A percentile compares a stretch with the other conserved stretches of the same genome.
These are phyloP conservation scores for Haemorhous mexicanus DNA, from an alignment of 2,113 vertebrate genomes.

Conservation along the genomic window DNA sequence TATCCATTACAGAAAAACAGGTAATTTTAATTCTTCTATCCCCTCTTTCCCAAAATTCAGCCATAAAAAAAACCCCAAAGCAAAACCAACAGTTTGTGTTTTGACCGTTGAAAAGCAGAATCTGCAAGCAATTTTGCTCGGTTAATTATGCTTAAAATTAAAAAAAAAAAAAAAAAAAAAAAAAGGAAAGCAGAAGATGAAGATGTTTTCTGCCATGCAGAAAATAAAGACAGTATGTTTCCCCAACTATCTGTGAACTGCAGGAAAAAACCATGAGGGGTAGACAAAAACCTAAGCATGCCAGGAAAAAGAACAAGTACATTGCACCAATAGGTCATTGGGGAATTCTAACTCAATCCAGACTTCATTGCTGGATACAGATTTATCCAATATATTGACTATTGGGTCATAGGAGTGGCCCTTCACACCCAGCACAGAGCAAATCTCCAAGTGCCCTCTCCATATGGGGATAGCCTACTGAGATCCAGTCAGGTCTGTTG, in stretches of 20 bases:
- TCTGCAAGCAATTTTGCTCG: conserved; percentile 25
- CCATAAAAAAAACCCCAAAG: conserved; percentile 20
- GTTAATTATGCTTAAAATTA: conserved; percentile 23
- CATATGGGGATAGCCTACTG: fast-evolving
- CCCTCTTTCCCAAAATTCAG: neutral
- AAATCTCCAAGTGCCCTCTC: neutral
- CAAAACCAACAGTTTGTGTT: neutral
- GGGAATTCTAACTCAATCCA: conserved; percentile 6
- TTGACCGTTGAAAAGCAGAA: conserved; percentile 8
- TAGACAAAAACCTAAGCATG: neutral
- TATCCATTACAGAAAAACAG: neutral
- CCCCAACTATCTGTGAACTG: neutral
- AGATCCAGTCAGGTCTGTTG: neutral
- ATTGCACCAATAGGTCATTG: neutral
- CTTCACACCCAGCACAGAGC: neutral
- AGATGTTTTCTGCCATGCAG: neutral
- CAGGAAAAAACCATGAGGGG: neutral
- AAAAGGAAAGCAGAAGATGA: neutral
- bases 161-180: neutral
- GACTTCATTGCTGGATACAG: neutral
- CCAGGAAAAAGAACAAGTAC: neutral
- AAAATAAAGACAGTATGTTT: neutral
- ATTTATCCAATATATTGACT: neutral
- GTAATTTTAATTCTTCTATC: neutral
- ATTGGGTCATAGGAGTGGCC: neutral